Evolutionary conservation across 2,888 invertebrate genomes (phyloP), one percentile per base, ranked within the genome.

Genomic region (Ashinkailepas kermadecensis): DNA sequence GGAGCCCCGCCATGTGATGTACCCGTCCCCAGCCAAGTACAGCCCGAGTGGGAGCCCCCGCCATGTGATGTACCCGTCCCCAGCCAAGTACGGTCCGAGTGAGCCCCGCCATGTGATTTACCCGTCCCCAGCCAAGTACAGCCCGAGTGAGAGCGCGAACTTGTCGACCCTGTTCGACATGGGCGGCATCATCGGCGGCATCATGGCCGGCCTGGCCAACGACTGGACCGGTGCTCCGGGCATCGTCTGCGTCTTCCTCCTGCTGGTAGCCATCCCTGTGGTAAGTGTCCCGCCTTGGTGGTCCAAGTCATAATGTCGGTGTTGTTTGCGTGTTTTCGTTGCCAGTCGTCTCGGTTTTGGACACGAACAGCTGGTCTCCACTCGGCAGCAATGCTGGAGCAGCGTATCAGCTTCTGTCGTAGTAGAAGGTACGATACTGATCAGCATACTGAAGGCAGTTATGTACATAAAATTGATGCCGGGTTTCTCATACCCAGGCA

Each of bases 101-200:
- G 10, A 23, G 23, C 23, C 67, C 39, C 23, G 67, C 23, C 11
- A 12, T 25, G 25, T 67, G 67, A 10, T 25, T 7, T 39, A 4
- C 39, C 39, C 39, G 39, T 39, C 65, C 23, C n/a, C 74, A 74
- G 74, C 74, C 21, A 54, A 54, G 54, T 74, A 74, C 56, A 58
- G 78, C 80, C 91, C 94, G 0, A 89, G 90, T 0, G 86, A 90
- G 81, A 93, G 94, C 81, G 95, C 95, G 4, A 91, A 93, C 88
- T 86, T 95, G 81, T 94, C 95, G 54, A 93, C 92, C 2, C 88
- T 94, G 39, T 96, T 95, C 88, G 95, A 96, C 88, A 92, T 95
- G 82, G 98, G 98, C 81, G 98, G 97, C 1, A 95, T 96, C 83
- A 87, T 91, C 81, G 98, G 97, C 79, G 97, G 96, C 25, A 93